Percentiles rank a stretch among this genome's conserved stretches.
phyloP scores from a whole-genome alignment of 2,888 invertebrate species.

The Gnatocerus cornutus region DNA sequence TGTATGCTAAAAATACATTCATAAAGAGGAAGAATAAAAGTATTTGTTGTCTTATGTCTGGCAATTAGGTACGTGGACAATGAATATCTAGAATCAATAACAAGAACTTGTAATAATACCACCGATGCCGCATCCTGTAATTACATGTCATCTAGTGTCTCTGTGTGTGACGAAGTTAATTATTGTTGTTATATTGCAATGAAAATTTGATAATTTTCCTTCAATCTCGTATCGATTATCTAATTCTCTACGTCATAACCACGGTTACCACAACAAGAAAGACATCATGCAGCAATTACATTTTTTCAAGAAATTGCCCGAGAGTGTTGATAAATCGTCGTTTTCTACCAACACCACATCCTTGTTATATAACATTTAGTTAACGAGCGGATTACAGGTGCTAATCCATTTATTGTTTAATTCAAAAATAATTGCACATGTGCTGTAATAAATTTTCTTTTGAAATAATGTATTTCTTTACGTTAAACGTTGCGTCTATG shows the following conservation, averaged over 20 bases:
- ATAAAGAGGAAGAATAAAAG: too few species aligned
- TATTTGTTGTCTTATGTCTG: too few species aligned
- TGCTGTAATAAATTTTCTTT: slow-evolving; percentile 2
- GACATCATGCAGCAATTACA: neutral
- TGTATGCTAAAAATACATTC: too few species aligned
- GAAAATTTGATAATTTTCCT: slow-evolving; percentile 35
- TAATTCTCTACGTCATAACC: slow-evolving; percentile 9
- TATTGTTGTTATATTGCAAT: slow-evolving; percentile 14
- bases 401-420: slow-evolving; percentile 34
- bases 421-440: slow-evolving; percentile 38
- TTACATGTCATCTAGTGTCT: slow-evolving; percentile 23
- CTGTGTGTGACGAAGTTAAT: slow-evolving; percentile 23
- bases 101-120: slow-evolving; percentile 23
- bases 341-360: neutral
- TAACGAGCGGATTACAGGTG: slow-evolving; percentile 25
- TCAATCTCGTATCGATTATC: slow-evolving; percentile 27
- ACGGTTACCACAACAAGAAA: slow-evolving; percentile 5
- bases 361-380: slow-evolving; percentile 18
- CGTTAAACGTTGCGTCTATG: slow-evolving; percentile 13
- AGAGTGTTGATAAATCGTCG: slow-evolving; percentile 1
- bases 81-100: slow-evolving; percentile 30
- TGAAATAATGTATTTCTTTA: slow-evolving; percentile 21
- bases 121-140: slow-evolving; percentile 8
- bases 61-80: slow-evolving; percentile 11
- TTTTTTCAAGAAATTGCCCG: neutral